phyloP scores from a whole-genome alignment of 1,140 invertebrate species.

The Cataglyphis hispanica region DNA sequence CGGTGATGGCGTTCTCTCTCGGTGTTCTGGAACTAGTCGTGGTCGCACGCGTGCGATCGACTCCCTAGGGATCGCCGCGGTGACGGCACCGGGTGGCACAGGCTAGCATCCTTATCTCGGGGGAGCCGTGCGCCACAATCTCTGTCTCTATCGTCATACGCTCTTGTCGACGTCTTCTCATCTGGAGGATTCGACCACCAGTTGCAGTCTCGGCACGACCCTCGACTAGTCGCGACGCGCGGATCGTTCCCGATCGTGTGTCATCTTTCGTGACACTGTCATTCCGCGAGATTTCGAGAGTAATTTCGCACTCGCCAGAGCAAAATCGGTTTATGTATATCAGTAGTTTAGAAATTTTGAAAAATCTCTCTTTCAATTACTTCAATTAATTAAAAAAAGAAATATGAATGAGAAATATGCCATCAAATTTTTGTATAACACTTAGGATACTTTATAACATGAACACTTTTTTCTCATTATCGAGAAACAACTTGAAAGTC shows the following conservation, averaged over 20 bases:
- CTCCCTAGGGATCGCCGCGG: constrained; percentile 81
- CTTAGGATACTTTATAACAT: neutral
- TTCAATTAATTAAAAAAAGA: neutral
- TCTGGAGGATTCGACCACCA: constrained; percentile 62
- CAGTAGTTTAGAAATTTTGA: neutral
- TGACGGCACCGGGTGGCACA: constrained; percentile 85
- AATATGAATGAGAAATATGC: neutral
- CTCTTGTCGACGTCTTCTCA: constrained; percentile 76
- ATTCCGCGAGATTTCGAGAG: neutral
- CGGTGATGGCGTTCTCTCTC: constrained; percentile 68
- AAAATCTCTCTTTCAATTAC: neutral
- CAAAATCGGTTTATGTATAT: neutral
- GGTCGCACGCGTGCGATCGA: constrained; percentile 29
- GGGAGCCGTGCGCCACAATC: constrained; percentile 53
- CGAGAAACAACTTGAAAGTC: neutral
- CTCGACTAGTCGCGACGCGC: constrained; percentile 62
- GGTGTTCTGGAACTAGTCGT: constrained; percentile 74
- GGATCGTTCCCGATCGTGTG: neutral
- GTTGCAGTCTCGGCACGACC: constrained; percentile 76
- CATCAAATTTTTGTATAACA: neutral
- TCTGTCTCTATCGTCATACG: constrained; percentile 47
- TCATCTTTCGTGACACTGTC: neutral
- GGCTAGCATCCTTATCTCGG: constrained; percentile 80
- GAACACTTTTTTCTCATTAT: neutral
- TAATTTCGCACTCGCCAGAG: no score